Evolutionary conservation across 92 coral and sea anemone genomes (phyloP).

Genomic region (Heteractis magnifica): DNA sequence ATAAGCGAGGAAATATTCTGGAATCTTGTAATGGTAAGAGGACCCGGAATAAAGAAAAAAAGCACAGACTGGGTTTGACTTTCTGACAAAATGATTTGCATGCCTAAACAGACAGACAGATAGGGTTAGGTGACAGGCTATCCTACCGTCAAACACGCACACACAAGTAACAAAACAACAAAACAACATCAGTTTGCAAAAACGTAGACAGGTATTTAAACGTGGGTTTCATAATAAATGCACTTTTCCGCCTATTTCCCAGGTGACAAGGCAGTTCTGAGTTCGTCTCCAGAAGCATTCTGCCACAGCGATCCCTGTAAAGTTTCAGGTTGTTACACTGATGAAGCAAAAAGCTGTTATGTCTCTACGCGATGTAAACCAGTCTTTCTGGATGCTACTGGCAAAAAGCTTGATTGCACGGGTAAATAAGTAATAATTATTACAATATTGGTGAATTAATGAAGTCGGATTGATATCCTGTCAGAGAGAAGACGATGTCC

Average conservation of each 20-base stretch:
- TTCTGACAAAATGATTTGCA: background rate
- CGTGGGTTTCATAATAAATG: background rate
- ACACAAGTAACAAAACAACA: background rate
- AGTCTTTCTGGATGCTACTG: constrained; percentile 64
- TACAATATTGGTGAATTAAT: too few relatives aligned
- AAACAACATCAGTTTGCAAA: background rate
- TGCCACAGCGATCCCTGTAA: constrained; percentile 74
- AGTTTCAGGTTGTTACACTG: constrained; percentile 64
- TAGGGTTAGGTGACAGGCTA: background rate
- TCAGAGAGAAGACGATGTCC: too few relatives aligned
- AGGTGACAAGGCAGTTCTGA: constrained; percentile 64
- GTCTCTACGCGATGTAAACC: constrained; percentile 76
- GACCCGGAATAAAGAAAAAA: background rate
- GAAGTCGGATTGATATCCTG: background rate
- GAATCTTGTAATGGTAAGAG: constrained; percentile 63
- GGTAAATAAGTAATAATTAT: constrained; percentile 41
- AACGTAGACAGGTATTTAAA: background rate
- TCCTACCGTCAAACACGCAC: background rate
- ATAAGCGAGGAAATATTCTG: constrained; percentile 58
- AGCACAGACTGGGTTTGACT: background rate
- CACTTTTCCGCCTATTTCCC: background rate
- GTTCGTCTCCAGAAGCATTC: constrained; percentile 60
- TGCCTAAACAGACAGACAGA: background rate
- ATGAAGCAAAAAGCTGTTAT: constrained; percentile 62
- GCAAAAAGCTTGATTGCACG: constrained; percentile 68